phyloP scores from a whole-genome alignment of 2,797 vertebrate species.

The Mormyrops attenuatus region DNA sequence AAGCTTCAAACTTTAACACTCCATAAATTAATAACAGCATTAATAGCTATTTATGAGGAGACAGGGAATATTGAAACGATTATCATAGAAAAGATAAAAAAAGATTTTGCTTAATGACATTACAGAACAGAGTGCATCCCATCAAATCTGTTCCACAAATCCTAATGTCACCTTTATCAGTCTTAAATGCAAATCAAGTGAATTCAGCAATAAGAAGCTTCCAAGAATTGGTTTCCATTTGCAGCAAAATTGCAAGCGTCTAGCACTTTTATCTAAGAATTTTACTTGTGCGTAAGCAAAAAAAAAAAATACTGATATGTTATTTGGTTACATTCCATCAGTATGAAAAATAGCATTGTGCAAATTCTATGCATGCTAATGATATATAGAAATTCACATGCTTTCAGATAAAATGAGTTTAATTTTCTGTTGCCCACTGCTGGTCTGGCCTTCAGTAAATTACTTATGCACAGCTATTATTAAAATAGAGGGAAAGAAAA shows the following conservation, averaged over 20 bases:
- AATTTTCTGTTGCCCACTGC: slow-evolving; percentile 93
- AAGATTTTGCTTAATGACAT: slow-evolving; percentile 76
- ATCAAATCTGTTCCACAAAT: slow-evolving; percentile 97
- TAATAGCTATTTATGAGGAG: slow-evolving; percentile 52
- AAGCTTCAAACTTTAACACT: slow-evolving; percentile 42
- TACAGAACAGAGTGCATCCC: slow-evolving; percentile 84
- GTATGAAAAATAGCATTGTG: slow-evolving; percentile 99
- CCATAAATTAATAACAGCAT: slow-evolving; percentile 67
- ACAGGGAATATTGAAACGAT: slow-evolving; percentile 57
- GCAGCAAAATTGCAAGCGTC: slow-evolving; percentile 91
- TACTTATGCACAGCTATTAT: slow-evolving; percentile 99
- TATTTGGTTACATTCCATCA: slow-evolving; percentile 99
- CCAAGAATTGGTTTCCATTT: slow-evolving; percentile 97
- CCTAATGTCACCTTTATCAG: slow-evolving; percentile 94
- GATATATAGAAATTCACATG: slow-evolving; percentile 99
- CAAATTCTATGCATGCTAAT: slow-evolving; percentile 99
- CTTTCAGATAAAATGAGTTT: slow-evolving; percentile 99
- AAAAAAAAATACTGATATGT: slow-evolving; percentile 80
- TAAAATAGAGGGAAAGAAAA: slow-evolving; percentile 99
- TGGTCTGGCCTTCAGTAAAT: slow-evolving; percentile 99
- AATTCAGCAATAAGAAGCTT: slow-evolving; percentile 97
- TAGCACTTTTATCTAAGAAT: slow-evolving; percentile 98
- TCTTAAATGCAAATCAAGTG: slow-evolving; percentile 98
- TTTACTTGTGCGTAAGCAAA: slow-evolving; percentile 92
- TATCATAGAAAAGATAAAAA: slow-evolving; percentile 45